Evolutionary conservation across 2,888 invertebrate species (phyloP).

Genomic region (Cosmia trapezina): DNA sequence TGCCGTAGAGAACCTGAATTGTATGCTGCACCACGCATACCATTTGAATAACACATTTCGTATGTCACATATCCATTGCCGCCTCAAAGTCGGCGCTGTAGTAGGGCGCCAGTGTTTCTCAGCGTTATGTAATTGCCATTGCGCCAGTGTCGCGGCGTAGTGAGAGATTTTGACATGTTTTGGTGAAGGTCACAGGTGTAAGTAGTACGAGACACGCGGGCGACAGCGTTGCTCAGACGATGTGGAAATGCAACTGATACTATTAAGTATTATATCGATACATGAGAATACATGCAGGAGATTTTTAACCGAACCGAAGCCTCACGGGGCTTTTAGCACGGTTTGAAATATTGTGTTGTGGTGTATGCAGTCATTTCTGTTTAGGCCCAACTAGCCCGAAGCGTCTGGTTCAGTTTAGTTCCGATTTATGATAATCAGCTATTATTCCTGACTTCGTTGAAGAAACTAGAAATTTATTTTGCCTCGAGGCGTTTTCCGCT

Average conservation of each 20-base stretch:
- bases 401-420: conserved; percentile 29
- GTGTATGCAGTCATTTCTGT: conserved; percentile 22
- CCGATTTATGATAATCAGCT: conserved; percentile 46
- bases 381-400: conserved; percentile 20
- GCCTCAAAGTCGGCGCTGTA: conserved; percentile 50
- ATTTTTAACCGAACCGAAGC: conserved; percentile 28
- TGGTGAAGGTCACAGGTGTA: conserved; percentile 81
- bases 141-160: conserved; percentile 64
- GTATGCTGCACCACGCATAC: conserved; percentile 69
- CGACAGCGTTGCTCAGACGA: conserved; percentile 79
- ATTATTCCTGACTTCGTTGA: conserved; percentile 40
- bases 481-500: conserved; percentile 21
- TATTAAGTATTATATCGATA: conserved; percentile 58
- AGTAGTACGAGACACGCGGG: conserved; percentile 85
- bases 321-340: conserved; percentile 7
- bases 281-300: conserved; percentile 36
- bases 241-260: conserved; percentile 79
- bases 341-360: conserved; percentile 24
- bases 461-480: conserved; percentile 47
- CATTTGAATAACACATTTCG: conserved; percentile 75
- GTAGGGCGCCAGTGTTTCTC: conserved; percentile 49
- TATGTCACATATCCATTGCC: conserved; percentile 75
- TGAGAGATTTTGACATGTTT: conserved; percentile 72
- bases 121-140: conserved; percentile 66
- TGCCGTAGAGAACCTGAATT: conserved; percentile 85